Evolutionary conservation across 2,797 vertebrate species (phyloP), one percentile per base, ranked within the genome.

Genomic region (Macropus fuliginosus): DNA sequence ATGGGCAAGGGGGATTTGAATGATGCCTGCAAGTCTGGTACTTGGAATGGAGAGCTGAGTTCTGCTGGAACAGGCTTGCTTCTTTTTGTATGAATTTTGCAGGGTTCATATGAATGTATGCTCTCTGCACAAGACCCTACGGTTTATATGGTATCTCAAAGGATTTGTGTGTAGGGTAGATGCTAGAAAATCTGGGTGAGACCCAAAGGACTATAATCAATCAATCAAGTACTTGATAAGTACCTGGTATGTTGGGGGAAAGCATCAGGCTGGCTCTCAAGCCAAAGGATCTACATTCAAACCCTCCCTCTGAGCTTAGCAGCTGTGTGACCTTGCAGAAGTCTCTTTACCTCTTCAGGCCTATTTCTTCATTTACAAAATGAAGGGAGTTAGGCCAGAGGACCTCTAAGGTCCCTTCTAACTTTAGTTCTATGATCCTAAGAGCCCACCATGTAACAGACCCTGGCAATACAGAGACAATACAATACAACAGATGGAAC

Each of bases 21-120:
- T 96, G 92, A 97, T 95, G 96, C 97, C 97, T 97, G 92, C 94
- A 90, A 93, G 95, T 91, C 54, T 34, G 90, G 0, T 95, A 94
- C 96, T 96, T 96, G 91, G 81, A 95, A 93, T 59, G 66, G 90
- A 98, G 97, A 94, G 90, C 96, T 96, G 96, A 97, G 96, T 96
- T 97, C 91, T 94, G 97, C 94, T 90, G 95, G 93, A 93, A 97
- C 97, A 96, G 92, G 91, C 93, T 46, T 87, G 97, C 96, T 93
- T 89, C 90, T 93, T 54, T 96, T 55, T 56, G 90, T 0, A 0
- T 16, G 16, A 95, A 90, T 93, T 56, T 90, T 81, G 18, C n/a
- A 40, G n/a, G 6, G n/a, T 81, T 40, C 40, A 24, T n/a, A 31
- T 91, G 59, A 24, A 8, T 55, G 18, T 46, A 56, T 18, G 50